A percentile compares a stretch with the other conserved stretches of the same genome.
phyloP scores from a whole-genome alignment of 2,888 invertebrate genomes.

The Drosophila recens region DNA sequence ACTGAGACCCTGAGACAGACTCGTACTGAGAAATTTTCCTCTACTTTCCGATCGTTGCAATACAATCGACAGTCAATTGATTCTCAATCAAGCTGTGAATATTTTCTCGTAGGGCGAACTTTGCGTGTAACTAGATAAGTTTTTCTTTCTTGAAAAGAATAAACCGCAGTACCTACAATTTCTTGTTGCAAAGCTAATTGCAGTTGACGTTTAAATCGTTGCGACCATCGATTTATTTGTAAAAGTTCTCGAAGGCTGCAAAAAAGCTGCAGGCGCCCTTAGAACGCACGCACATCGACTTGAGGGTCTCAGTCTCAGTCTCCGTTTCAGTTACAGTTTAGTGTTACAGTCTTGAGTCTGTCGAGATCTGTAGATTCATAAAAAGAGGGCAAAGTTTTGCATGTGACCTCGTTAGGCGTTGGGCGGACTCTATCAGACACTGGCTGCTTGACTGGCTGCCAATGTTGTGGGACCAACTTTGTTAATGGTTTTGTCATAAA shows the following conservation, averaged over 20 bases:
- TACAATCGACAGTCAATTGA: slow-evolving; percentile 31
- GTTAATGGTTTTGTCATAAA: slow-evolving; percentile 81
- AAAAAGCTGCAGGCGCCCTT: slow-evolving; percentile 18
- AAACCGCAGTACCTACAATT: not conserved
- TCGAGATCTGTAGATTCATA: slow-evolving; percentile 31
- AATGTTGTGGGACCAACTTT: slow-evolving; percentile 66
- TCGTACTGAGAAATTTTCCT: not conserved
- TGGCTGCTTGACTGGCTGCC: slow-evolving; percentile 52
- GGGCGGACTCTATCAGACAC: slow-evolving; percentile 34
- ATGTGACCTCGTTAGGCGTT: slow-evolving; percentile 61
- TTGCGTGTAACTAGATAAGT: slow-evolving; percentile 27
- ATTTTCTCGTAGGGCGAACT: slow-evolving; percentile 13
- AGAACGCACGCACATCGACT: slow-evolving; percentile 17
- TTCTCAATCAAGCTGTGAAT: slow-evolving; percentile 12
- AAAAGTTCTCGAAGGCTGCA: slow-evolving; percentile 32
- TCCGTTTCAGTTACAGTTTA: slow-evolving; percentile 21
- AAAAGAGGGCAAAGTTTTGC: slow-evolving; percentile 66
- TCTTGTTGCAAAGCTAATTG: slow-evolving; percentile 48
- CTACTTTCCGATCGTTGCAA: slow-evolving; percentile 1
- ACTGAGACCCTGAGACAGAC: not conserved
- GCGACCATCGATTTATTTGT: slow-evolving; percentile 64
- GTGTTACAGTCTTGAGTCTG: slow-evolving; percentile 10
- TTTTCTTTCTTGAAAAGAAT: slow-evolving; percentile 1
- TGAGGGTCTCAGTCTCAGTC: slow-evolving; percentile 14
- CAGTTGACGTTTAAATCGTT: slow-evolving; percentile 62